Base-by-base conservation (phyloP, 2,888 invertebrate genomes). In the Hirtodrosophila confusa region DNA sequence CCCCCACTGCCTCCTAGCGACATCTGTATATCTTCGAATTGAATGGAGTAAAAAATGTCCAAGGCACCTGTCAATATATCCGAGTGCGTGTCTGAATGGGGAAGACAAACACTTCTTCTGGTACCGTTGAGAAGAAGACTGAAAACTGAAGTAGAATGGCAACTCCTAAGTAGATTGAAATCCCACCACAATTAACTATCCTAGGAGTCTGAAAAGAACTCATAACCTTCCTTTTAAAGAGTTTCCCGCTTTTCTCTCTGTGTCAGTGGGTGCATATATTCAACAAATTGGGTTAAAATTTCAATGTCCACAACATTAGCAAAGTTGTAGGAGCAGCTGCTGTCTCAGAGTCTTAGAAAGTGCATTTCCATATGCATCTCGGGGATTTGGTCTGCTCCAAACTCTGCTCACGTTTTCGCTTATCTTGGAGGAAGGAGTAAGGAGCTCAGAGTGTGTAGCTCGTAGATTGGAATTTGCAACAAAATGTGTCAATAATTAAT, bases 401-500 rank as follows among this genome's bases (percentile, higher is more conserved):
- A 70, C 47, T 50, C 58, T 36, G 58, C 57, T 86, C 82, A 82
- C 82, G 86, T 77, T 65, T 86, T 70, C 17, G 58, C 48, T 50
- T 78, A 72, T 75, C 80, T 67, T 39, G 7, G 37, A 47, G 41
- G 29, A 39, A 54, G 57, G 51, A 50, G 41, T 35, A 39, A 54
- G 57, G 51, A 53, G 48, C 35, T 11, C 17, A 27, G 41, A 17
- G 53, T 31, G 17, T 12, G 36, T 69, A 50, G 54, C 63, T 67
- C 69, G 69, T 31, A 4, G 27, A 73, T 78, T 78, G 67, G 73
- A 72, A 86, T 85, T 80, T 74, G 72, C 75, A 61, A 58, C 78
- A 65, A 88, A 89, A 90, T 89, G 89, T 90, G 90, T 90, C 89
- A 90, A 89, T 90, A 90, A 90, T 90, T 90, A 90, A 90, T 90